A percentile compares a stretch with the other conserved stretches of the same genome.
Conservation (phyloP, 2,888 invertebrate species). For the Drosophila conformis region DNA sequence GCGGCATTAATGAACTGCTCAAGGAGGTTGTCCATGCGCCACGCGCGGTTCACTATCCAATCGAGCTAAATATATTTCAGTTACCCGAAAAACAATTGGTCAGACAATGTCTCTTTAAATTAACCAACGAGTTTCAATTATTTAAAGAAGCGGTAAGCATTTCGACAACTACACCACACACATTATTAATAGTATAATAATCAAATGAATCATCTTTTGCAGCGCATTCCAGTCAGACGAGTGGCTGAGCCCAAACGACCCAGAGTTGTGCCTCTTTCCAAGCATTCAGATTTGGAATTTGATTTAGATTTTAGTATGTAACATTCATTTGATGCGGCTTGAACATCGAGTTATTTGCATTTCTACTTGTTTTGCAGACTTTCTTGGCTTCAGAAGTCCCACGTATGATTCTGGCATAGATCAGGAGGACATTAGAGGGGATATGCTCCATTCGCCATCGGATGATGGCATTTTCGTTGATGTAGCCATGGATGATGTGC, state of each 20-base stretch:
- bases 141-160: constrained; percentile 75
- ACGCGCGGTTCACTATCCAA: constrained; percentile 33
- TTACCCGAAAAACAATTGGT: constrained; percentile 37
- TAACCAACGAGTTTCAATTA: constrained; percentile 64
- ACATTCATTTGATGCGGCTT: neutral
- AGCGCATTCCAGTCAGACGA: constrained; percentile 52
- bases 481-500: neutral
- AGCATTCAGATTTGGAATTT: constrained; percentile 46
- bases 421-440: constrained; percentile 41
- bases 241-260: neutral
- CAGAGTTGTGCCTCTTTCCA: neutral
- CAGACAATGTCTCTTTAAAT: constrained; percentile 37
- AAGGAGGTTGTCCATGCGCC: constrained; percentile 46
- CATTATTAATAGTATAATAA: neutral
- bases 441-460: constrained; percentile 9
- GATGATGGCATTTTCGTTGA: constrained; percentile 32
- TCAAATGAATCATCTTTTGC: neutral
- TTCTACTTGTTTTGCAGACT: constrained; percentile 44
- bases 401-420: constrained; percentile 64
- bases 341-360: neutral
- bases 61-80: constrained; percentile 43
- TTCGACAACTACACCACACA: neutral
- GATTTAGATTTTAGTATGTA: constrained; percentile 51
- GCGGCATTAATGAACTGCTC: constrained; percentile 24
- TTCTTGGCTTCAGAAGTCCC: constrained; percentile 55